Percentiles rank a stretch among this genome's conserved stretches.
phyloP scores from a whole-genome alignment of 2,888 invertebrate genomes.

The Aporophyla lueneburgensis region DNA sequence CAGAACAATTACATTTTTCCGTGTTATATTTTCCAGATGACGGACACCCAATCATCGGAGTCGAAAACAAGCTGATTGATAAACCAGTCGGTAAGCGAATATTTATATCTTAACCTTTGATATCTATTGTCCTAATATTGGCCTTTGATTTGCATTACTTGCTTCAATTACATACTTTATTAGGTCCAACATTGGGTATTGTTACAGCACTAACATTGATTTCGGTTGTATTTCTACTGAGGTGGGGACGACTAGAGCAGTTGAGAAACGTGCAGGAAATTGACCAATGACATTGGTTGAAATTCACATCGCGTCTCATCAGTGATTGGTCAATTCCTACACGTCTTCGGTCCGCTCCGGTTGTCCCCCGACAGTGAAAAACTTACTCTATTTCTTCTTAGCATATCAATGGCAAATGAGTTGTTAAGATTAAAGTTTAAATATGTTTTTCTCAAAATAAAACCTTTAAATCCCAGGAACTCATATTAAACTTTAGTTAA shows the following conservation, averaged over 20 bases:
- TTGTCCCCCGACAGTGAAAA: no score
- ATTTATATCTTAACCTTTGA: background rate
- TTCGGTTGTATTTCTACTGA: background rate
- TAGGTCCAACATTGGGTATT: background rate
- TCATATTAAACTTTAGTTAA: no score
- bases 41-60: slow-evolving; percentile 72
- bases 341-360: background rate
- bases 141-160: background rate
- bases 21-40: slow-evolving; percentile 73
- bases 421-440: no score
- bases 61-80: slow-evolving; percentile 75
- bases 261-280: background rate
- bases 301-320: background rate
- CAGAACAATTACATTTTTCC: background rate
- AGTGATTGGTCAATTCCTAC: background rate
- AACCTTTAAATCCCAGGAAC: no score
- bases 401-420: no score
- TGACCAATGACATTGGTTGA: background rate
- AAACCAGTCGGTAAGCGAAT: slow-evolving; percentile 76
- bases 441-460: no score
- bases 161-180: background rate
- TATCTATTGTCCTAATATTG: background rate
- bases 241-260: background rate
- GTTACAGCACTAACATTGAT: background rate
- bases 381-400: no score